Conservation (phyloP, 1,140 invertebrate species). For the Macrostomum lignano region DNA sequence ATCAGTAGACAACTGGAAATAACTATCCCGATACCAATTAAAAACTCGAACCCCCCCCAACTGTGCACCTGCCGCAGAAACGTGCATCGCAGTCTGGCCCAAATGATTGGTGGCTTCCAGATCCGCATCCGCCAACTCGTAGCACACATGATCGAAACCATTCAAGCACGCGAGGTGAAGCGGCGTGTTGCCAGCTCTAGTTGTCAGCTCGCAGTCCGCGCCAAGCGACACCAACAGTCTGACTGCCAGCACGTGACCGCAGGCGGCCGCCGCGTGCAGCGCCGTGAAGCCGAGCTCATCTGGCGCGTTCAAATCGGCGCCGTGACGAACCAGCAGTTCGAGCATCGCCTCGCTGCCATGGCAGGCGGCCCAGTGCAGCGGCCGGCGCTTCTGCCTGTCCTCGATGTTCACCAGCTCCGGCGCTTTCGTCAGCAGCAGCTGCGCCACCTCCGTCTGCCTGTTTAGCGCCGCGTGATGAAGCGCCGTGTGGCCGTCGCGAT, state of each 20-base stretch:
- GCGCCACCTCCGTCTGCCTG: conserved; percentile 32
- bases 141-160: too few relatives aligned
- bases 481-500: conserved; percentile 34
- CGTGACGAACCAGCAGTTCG: conserved; percentile 15
- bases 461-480: conserved; percentile 38
- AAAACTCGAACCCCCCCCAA: too few relatives aligned
- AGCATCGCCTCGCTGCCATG: conserved; percentile 19
- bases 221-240: too few relatives aligned
- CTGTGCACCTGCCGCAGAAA: too few relatives aligned
- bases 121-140: too few relatives aligned
- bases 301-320: conserved; percentile 20
- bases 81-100: too few relatives aligned
- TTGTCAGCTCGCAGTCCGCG: too few relatives aligned
- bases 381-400: conserved; percentile 35
- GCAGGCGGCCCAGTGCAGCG: conserved; percentile 31
- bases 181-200: conserved; percentile 36
- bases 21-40: too few relatives aligned
- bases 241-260: too few relatives aligned
- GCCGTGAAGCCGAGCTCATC: conserved; percentile 23
- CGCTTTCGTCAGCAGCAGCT: too few relatives aligned
- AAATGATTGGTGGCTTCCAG: too few relatives aligned
- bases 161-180: conserved; percentile 38
- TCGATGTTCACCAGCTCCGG: conserved; percentile 36
- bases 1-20: too few relatives aligned
- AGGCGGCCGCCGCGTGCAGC: conserved; percentile 22